A percentile compares a stretch with the other conserved stretches of the same genome.
phyloP scores from a whole-genome alignment of 2,113 vertebrate genomes.

The Thunnus maccoyii region DNA sequence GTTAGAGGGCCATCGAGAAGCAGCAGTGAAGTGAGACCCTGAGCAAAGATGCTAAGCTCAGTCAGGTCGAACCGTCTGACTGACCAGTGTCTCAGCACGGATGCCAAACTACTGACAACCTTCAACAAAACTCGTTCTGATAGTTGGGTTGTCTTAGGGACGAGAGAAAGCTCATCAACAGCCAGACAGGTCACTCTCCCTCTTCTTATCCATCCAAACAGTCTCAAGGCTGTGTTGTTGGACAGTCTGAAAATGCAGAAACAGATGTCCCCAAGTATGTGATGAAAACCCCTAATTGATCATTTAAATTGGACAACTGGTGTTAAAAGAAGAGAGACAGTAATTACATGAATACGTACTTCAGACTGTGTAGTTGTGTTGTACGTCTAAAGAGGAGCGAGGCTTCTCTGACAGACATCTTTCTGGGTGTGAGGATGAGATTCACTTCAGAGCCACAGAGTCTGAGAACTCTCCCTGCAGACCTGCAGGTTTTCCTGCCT shows the following conservation, averaged over 20 bases:
- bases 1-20: constrained; percentile 42
- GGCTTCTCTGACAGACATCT: constrained; percentile 21
- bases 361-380: constrained; percentile 39
- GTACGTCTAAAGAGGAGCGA: constrained; percentile 2
- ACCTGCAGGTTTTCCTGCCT: too few species aligned
- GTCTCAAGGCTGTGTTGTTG: background rate
- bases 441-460: too few species aligned
- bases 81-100: constrained; percentile 50
- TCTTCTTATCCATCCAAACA: constrained; percentile 41
- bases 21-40: constrained; percentile 35
- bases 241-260: constrained; percentile 34
- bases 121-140: background rate
- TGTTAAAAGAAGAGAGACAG: background rate
- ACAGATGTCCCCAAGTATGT: background rate
- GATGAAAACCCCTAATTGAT: background rate
- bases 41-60: constrained; percentile 36
- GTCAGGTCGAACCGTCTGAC: constrained; percentile 24
- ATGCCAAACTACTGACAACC: constrained; percentile 33
- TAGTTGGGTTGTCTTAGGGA: rapidly evolving
- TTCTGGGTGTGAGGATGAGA: constrained; percentile 28
- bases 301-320: background rate
- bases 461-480: too few species aligned
- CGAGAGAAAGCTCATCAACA: constrained; percentile 17
- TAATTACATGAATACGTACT: background rate
- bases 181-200: background rate